phyloP scores from a whole-genome alignment of 2,113 vertebrate species.

The Brevimyrus niger region DNA sequence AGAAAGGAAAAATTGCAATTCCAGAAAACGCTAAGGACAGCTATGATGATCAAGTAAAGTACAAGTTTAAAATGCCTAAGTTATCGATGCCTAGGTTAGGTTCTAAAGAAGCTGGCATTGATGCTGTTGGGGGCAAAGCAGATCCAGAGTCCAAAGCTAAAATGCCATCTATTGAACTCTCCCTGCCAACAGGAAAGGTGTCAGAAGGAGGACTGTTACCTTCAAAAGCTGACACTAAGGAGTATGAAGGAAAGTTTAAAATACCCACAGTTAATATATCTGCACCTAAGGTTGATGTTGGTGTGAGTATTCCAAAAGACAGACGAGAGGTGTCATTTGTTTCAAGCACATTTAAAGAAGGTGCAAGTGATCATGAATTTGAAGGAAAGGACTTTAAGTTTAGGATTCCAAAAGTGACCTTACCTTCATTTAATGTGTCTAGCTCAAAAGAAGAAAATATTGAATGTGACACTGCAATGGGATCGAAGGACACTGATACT shows the following conservation, averaged over 20 bases:
- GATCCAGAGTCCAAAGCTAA: constrained; percentile 48
- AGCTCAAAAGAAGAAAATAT: constrained; percentile 27
- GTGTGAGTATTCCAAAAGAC: constrained; percentile 44
- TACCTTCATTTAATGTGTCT: constrained; percentile 34
- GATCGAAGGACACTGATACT: constrained; percentile 29
- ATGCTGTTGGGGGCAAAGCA: constrained; percentile 25
- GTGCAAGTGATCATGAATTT: constrained; percentile 12
- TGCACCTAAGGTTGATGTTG: constrained; percentile 63
- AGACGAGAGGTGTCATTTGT: constrained; percentile 31
- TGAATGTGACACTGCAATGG: constrained; percentile 24
- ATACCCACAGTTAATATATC: constrained; percentile 56
- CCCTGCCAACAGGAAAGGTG: constrained; percentile 44
- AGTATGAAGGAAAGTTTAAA: constrained; percentile 58
- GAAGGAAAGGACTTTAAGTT: constrained; percentile 30
- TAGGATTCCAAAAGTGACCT: constrained; percentile 47
- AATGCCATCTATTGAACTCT: constrained; percentile 63
- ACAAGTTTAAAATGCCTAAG: constrained; percentile 56
- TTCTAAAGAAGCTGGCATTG: constrained; percentile 41
- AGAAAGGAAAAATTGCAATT: constrained; percentile 31
- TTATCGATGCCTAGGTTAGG: constrained; percentile 58
- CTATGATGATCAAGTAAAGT: constrained; percentile 41
- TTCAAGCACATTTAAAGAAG: constrained; percentile 1
- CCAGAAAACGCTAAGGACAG: constrained; percentile 38
- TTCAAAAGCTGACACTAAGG: constrained; percentile 52
- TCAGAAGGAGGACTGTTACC: constrained; percentile 43